Conservation (phyloP, 2,797 vertebrate species). For the Acipenser ruthenus region DNA sequence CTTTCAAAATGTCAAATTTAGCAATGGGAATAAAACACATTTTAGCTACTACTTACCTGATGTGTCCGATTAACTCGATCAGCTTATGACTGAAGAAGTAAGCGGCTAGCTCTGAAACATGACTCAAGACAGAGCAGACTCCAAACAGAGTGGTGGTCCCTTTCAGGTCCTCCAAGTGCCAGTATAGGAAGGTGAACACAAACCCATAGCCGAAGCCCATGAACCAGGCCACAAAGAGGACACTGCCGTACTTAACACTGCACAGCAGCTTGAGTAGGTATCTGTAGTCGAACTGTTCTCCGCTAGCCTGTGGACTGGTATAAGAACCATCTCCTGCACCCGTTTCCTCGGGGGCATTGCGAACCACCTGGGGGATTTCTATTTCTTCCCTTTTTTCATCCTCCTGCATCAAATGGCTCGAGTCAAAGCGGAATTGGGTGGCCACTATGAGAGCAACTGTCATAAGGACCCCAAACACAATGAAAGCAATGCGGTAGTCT, state of each 20-base stretch:
- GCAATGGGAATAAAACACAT: too few relatives aligned
- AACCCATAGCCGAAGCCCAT: conserved; percentile 98
- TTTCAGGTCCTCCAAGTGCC: conserved; percentile 89
- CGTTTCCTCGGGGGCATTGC: conserved; percentile 42
- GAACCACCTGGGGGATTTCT: conserved; percentile 49
- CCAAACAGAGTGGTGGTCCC: conserved; percentile 93
- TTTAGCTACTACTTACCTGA: conserved; percentile 65
- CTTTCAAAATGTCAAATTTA: too few relatives aligned
- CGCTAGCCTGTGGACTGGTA: conserved; percentile 13
- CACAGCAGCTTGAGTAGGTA: conserved; percentile 78
- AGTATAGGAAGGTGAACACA: conserved; percentile 95
- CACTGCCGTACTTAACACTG: conserved; percentile 83
- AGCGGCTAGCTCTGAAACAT: conserved; percentile 82
- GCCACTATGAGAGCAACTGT: conserved; percentile 75
- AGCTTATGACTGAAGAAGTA: conserved; percentile 97
- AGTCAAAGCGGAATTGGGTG: conserved; percentile 86
- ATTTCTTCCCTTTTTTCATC: conserved; percentile 45
- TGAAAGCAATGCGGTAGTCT: conserved; percentile 90
- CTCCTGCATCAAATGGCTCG: conserved; percentile 45
- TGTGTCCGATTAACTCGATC: conserved; percentile 89
- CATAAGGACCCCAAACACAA: conserved; percentile 90
- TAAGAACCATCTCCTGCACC: conserved; percentile 45
- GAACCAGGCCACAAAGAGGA: conserved; percentile 95
- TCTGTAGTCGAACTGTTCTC: conserved; percentile 36
- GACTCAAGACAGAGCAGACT: conserved; percentile 87